phyloP scores from a whole-genome alignment of 2,888 invertebrate genomes.

The Elmis aenea region DNA sequence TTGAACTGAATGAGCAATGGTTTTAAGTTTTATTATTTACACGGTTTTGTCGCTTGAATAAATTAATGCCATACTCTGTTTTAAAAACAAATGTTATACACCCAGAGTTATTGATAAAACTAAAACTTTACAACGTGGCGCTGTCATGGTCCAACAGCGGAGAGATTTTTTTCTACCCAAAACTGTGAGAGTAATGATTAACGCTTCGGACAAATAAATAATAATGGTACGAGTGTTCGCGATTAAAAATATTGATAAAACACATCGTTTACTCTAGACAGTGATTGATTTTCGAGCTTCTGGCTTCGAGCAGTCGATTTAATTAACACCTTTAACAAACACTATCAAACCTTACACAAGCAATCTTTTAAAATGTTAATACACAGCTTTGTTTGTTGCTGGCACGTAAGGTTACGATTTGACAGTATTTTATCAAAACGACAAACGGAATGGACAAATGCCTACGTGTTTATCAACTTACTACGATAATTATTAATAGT shows the following conservation, averaged over 20 bases:
- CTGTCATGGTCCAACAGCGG: conserved; percentile 28
- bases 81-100: conserved; percentile 31
- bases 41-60: conserved; percentile 21
- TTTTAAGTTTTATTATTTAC: conserved; percentile 6
- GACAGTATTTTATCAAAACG: too few species aligned
- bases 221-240: conserved; percentile 33
- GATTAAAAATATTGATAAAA: conserved; percentile 38
- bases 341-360: conserved; percentile 2
- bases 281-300: conserved; percentile 37
- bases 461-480: too few species aligned
- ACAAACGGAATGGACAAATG: too few species aligned
- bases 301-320: conserved; percentile 33
- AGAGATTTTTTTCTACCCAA: conserved; percentile 26
- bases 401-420: too few species aligned
- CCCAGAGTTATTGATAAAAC: conserved; percentile 31
- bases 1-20: conserved; percentile 8
- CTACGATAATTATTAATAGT: too few species aligned
- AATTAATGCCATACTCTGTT: conserved; percentile 27
- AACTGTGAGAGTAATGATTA: conserved; percentile 29
- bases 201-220: conserved; percentile 33
- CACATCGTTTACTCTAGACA: conserved; percentile 34
- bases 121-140: conserved; percentile 28
- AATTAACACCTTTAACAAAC: conserved; percentile 34
- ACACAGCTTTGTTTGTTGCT: too few species aligned
- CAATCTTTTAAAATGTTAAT: too few species aligned